phyloP scores from a whole-genome alignment of 2,113 vertebrate species.

The Pterocles gutturalis region DNA sequence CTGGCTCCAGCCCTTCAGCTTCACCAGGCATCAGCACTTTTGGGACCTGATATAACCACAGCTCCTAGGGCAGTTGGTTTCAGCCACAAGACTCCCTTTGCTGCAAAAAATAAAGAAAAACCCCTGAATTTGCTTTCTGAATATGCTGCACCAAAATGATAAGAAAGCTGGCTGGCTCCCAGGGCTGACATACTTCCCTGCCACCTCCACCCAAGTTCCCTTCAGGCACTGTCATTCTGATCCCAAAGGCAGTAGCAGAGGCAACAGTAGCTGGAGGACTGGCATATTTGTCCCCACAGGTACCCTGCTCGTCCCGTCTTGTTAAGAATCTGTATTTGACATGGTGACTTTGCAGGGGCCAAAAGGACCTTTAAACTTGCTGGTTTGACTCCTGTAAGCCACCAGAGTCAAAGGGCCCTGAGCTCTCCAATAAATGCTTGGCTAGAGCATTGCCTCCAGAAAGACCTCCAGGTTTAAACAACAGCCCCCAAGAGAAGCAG shows the following conservation, averaged over 20 bases:
- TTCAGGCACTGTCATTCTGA: background rate
- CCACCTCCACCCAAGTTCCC: background rate
- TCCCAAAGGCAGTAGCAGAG: background rate
- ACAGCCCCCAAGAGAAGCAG: background rate
- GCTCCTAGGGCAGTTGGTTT: background rate
- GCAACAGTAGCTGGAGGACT: background rate
- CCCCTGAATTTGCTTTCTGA: background rate
- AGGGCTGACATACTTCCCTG: background rate
- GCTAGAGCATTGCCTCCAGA: background rate
- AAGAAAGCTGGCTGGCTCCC: background rate
- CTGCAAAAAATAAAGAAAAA: accelerated
- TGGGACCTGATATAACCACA: background rate
- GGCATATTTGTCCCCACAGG: accelerated
- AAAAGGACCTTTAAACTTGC: background rate
- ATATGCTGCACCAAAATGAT: background rate
- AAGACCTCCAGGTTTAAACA: background rate
- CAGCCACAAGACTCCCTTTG: background rate
- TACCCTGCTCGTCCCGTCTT: background rate
- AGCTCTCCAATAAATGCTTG: background rate
- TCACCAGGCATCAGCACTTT: background rate
- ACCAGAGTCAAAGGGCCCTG: background rate
- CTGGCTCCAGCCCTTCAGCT: background rate
- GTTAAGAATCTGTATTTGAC: background rate
- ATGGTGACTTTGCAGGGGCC: background rate
- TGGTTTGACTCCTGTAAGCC: background rate